phyloP scores from a whole-genome alignment of 2,797 vertebrate species.

The Hybognathus amarus region DNA sequence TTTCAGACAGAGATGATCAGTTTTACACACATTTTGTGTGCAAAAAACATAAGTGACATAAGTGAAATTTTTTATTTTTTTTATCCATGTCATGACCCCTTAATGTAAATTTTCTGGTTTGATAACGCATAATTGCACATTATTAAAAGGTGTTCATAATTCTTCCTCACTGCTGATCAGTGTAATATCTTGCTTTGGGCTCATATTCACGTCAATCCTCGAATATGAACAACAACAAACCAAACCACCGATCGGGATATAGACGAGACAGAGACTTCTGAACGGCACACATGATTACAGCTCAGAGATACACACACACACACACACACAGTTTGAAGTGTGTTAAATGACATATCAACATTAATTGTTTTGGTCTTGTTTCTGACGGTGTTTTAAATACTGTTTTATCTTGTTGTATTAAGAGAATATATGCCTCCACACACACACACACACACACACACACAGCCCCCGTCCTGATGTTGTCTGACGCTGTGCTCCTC shows the following conservation, averaged over 20 bases:
- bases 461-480: background rate
- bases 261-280: background rate
- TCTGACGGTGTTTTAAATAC: too few species aligned
- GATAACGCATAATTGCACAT: background rate
- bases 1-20: too few species aligned
- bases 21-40: too few species aligned
- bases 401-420: too few species aligned
- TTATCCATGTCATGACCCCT: background rate
- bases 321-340: too few species aligned
- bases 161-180: background rate
- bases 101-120: background rate
- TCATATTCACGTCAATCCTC: background rate
- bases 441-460: slow-evolving; percentile 14
- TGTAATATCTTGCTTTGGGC: background rate
- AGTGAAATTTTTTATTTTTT: too few species aligned
- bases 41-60: too few species aligned
- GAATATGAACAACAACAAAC: too few species aligned
- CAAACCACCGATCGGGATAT: background rate
- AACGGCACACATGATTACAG: slow-evolving; percentile 33
- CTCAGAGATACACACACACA: background rate
- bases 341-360: too few species aligned
- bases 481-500: slow-evolving; percentile 34
- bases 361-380: too few species aligned
- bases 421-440: background rate
- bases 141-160: background rate